Percentiles rank a stretch among this genome's conserved stretches.
These are phyloP conservation scores for Glyphotaelius pellucidus DNA, from an alignment of 2,888 invertebrate species.

Conservation along the genomic window DNA sequence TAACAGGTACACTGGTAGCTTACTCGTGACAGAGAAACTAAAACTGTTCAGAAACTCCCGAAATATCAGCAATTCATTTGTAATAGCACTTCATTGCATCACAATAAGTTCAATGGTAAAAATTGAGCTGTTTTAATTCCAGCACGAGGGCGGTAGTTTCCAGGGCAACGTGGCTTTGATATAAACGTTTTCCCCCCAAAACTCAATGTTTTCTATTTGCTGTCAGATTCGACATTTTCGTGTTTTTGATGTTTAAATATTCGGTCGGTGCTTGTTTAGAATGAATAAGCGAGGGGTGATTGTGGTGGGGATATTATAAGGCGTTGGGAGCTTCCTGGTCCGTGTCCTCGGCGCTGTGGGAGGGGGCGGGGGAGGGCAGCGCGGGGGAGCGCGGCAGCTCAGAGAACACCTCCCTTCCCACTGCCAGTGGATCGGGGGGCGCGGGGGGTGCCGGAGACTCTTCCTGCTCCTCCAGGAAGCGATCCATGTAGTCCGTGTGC, in stretches of 20 bases:
- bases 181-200: background rate
- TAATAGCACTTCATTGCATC: background rate
- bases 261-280: background rate
- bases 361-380: conserved; percentile 69
- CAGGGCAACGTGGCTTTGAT: background rate
- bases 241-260: background rate
- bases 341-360: conserved; percentile 74
- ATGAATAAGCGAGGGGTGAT: background rate
- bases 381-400: conserved; percentile 73
- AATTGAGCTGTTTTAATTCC: background rate
- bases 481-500: conserved; percentile 95
- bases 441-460: conserved; percentile 67
- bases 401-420: conserved; percentile 76
- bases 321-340: conserved; percentile 70
- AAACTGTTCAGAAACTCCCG: background rate
- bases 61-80: background rate
- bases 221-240: background rate
- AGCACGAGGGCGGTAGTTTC: background rate
- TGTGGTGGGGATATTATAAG: conserved; percentile 46
- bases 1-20: conserved; percentile 42
- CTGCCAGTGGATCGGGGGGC: conserved; percentile 74
- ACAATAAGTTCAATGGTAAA: no score
- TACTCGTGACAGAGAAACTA: conserved; percentile 25
- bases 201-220: background rate
- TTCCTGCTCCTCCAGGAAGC: conserved; percentile 92